Evolutionary conservation across 2,797 vertebrate genomes (phyloP).

Genomic region (Neosilurus mollespiculum): DNA sequence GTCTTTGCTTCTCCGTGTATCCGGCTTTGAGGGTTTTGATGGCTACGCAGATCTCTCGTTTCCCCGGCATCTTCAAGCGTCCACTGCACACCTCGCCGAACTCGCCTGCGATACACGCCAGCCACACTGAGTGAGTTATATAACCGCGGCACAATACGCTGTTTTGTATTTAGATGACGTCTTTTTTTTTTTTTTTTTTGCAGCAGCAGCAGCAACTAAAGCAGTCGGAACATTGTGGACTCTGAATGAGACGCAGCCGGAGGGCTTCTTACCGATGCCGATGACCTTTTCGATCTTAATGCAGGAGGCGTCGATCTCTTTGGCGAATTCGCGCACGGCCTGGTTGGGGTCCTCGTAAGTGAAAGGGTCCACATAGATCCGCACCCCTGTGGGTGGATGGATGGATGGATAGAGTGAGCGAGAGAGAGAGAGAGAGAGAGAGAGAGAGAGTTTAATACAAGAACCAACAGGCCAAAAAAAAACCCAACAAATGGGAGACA

Average conservation of each 20-base stretch:
- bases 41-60: constrained; percentile 95
- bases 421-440: constrained; percentile 5
- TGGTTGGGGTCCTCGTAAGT: constrained; percentile 99
- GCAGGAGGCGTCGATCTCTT: constrained; percentile 97
- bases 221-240: constrained; percentile 18
- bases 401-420: constrained; percentile 12
- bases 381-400: constrained; percentile 79
- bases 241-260: constrained; percentile 50
- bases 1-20: constrained; percentile 94
- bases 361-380: constrained; percentile 98
- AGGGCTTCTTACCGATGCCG: constrained; percentile 88
- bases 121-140: constrained; percentile 11
- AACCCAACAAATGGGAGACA: constrained; percentile 42
- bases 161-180: not conserved
- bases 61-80: constrained; percentile 90
- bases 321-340: constrained; percentile 98
- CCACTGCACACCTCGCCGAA: constrained; percentile 98
- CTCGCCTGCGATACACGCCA: constrained; percentile 77
- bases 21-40: constrained; percentile 97
- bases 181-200: not conserved
- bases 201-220: constrained; percentile 6
- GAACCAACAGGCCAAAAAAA: constrained; percentile 17
- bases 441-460: constrained; percentile 34
- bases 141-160: not conserved
- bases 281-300: constrained; percentile 99